A percentile compares a stretch with the other conserved stretches of the same genome.
Evolutionary conservation across 2,113 vertebrate genomes (phyloP).

Genomic region (Etheostoma cragini): DNA sequence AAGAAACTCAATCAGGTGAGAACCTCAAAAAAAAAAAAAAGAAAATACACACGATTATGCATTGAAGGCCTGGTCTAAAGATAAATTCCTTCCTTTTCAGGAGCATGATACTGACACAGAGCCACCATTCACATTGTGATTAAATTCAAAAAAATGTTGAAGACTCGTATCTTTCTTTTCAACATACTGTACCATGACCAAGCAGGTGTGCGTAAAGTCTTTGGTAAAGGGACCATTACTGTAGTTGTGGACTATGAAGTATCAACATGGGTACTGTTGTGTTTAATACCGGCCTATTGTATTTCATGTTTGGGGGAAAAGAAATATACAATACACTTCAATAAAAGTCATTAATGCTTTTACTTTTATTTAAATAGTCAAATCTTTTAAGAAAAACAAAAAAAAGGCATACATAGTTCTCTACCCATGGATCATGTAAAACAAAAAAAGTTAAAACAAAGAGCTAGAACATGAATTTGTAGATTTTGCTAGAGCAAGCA

Average conservation of each 20-base stretch:
- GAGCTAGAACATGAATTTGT: not conserved
- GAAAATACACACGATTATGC: not conserved
- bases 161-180: not conserved
- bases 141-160: not conserved
- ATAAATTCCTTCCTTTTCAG: conserved; percentile 63
- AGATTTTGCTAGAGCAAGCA: not conserved
- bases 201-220: not conserved
- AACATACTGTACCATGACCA: not conserved
- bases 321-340: not conserved
- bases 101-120: conserved; percentile 90
- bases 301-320: not conserved
- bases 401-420: not conserved
- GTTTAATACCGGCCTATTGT: not conserved
- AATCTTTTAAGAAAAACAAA: not conserved
- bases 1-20: conserved; percentile 97
- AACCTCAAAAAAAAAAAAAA: not conserved
- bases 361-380: conserved; percentile 54
- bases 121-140: conserved; percentile 70
- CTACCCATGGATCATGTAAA: conserved; percentile 21
- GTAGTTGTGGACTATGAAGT: not conserved
- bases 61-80: not conserved
- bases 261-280: not conserved
- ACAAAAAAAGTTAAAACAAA: not conserved
- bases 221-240: not conserved
- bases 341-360: conserved; percentile 16